These are phyloP conservation scores for Eilema sororculum DNA, from an alignment of 2,888 invertebrate species.

Conservation along the genomic window DNA sequence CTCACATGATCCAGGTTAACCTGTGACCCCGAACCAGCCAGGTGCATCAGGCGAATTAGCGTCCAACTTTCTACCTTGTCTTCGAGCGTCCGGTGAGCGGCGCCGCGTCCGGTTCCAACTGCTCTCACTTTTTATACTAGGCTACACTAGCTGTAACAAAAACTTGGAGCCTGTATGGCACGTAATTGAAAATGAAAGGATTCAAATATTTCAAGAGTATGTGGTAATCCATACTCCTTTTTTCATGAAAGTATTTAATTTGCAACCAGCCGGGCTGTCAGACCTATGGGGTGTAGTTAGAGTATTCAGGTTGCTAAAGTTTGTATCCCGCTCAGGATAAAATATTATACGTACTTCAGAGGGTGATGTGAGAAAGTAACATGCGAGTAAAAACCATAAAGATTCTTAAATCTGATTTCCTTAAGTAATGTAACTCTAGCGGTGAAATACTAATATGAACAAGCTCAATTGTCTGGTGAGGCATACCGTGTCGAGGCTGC, in stretches of 20 bases:
- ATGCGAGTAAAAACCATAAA: too few species aligned
- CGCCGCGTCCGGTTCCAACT: background rate
- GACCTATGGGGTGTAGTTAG: too few species aligned
- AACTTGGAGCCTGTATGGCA: background rate
- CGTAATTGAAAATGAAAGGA: background rate
- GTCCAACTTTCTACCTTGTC: slow-evolving; percentile 11
- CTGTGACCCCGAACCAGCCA: slow-evolving; percentile 20
- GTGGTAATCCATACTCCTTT: too few species aligned
- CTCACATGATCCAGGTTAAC: background rate
- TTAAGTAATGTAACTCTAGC: background rate
- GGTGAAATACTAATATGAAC: background rate
- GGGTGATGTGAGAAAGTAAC: too few species aligned
- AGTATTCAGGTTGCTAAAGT: too few species aligned
- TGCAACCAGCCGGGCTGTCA: too few species aligned
- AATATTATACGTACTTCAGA: too few species aligned
- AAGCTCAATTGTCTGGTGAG: background rate
- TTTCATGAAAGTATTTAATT: too few species aligned
- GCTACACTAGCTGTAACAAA: background rate
- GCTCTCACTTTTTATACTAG: slow-evolving; percentile 10
- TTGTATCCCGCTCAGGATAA: too few species aligned
- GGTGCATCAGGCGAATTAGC: slow-evolving; percentile 17
- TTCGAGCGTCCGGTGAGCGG: slow-evolving; percentile 8
- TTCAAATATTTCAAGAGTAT: background rate
- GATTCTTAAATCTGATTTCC: background rate
- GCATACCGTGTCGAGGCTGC: background rate